phyloP scores from a whole-genome alignment of 2,797 vertebrate species.

The Loris lydekkerianus region DNA sequence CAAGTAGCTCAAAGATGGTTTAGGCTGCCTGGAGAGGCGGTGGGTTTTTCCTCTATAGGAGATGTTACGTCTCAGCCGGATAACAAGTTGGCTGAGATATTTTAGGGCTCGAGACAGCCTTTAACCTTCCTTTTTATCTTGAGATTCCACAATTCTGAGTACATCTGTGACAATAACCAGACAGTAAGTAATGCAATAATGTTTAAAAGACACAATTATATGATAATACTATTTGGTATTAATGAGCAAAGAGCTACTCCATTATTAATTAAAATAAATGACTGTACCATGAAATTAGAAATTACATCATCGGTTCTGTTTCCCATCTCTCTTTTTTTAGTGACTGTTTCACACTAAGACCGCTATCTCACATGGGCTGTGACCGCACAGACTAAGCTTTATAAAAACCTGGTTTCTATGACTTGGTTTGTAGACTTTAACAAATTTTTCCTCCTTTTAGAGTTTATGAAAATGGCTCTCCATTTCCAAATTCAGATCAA shows the following conservation, averaged over 20 bases:
- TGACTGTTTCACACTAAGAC: neutral
- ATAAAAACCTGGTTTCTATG: neutral
- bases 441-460: neutral
- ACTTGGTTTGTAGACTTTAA: constrained; percentile 42
- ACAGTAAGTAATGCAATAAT: constrained; percentile 31
- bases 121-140: constrained; percentile 59
- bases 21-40: neutral
- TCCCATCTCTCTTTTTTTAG: constrained; percentile 1
- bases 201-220: constrained; percentile 38
- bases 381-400: constrained; percentile 29
- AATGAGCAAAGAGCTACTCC: neutral
- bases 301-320: constrained; percentile 22
- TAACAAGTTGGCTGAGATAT: constrained; percentile 54
- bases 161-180: constrained; percentile 59
- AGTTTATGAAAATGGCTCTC: constrained; percentile 39
- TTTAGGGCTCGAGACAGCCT: constrained; percentile 49
- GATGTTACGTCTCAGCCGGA: neutral
- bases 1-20: constrained; percentile 30
- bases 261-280: constrained; percentile 61
- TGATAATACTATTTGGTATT: constrained; percentile 41
- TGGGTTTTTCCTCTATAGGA: neutral
- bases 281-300: constrained; percentile 23
- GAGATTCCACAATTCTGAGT: constrained; percentile 47
- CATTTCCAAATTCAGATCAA: constrained; percentile 46
- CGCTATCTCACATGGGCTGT: neutral